Percentiles rank a stretch among this genome's conserved stretches.
These are phyloP conservation scores for Bradysia coprophila DNA, from an alignment of 1,140 invertebrate species.

Conservation along the genomic window DNA sequence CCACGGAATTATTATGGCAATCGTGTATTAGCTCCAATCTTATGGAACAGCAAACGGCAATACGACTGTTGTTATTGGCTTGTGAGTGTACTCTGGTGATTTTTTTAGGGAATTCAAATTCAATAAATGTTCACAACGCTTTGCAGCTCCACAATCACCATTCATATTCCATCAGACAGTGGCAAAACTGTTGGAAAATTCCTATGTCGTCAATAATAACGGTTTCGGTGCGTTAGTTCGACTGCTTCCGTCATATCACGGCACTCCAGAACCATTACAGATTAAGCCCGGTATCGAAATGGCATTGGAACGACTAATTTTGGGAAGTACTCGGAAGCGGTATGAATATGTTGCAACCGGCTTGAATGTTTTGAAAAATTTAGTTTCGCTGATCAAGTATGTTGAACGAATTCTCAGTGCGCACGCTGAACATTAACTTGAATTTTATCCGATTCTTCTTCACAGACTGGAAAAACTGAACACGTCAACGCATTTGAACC, in stretches of 20 bases:
- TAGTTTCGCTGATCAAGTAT: background rate
- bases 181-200: constrained; percentile 15
- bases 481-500: constrained; percentile 10
- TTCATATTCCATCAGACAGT: constrained; percentile 22
- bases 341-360: background rate
- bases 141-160: constrained; percentile 16
- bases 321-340: constrained; percentile 8
- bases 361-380: constrained; percentile 1
- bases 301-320: constrained; percentile 18
- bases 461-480: constrained; percentile 17
- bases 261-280: constrained; percentile 24
- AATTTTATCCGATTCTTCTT: background rate
- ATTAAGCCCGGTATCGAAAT: constrained; percentile 28
- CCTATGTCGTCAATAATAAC: constrained; percentile 10
- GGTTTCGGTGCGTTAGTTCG: constrained; percentile 27
- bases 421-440: background rate
- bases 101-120: background rate
- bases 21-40: constrained; percentile 15
- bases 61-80: constrained; percentile 21
- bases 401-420: too few relatives aligned
- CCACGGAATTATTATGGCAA: constrained; percentile 19
- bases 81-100: constrained; percentile 9
- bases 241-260: constrained; percentile 24
- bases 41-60: constrained; percentile 27
- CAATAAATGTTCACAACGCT: background rate